These are phyloP conservation scores for Clivina fossor DNA, from an alignment of 2,888 invertebrate genomes.

Conservation along the genomic window DNA sequence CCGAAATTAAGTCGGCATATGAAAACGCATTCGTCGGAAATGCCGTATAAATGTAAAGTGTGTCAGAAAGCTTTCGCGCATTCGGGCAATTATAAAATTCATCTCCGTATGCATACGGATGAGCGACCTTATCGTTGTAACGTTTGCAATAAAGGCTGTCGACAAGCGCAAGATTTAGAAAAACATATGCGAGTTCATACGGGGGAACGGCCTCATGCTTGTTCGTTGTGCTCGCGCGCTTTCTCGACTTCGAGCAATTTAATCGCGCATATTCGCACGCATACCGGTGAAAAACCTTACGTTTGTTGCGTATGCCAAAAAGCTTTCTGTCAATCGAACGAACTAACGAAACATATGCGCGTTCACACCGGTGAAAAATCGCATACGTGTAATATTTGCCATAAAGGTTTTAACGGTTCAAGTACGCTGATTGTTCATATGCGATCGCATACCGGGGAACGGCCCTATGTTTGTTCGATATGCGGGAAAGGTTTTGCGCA, in stretches of 20 bases:
- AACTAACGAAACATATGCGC: not conserved
- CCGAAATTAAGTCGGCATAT: conserved; percentile 52
- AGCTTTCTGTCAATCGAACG: not conserved
- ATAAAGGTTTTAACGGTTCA: conserved; percentile 54
- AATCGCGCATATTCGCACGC: conserved; percentile 1
- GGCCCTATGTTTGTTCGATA: conserved; percentile 49
- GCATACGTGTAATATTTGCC: conserved; percentile 54
- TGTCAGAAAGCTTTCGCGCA: conserved; percentile 54
- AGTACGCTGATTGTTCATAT: conserved; percentile 54
- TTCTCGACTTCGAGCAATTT: conserved; percentile 26
- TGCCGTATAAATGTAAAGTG: conserved; percentile 53
- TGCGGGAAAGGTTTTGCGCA: conserved; percentile 52
- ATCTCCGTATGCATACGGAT: conserved; percentile 24
- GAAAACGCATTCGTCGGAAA: conserved; percentile 53
- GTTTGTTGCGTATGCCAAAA: not conserved
- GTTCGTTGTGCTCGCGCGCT: conserved; percentile 31
- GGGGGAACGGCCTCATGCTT: conserved; percentile 34
- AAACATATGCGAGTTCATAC: conserved; percentile 37
- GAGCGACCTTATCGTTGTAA: conserved; percentile 33
- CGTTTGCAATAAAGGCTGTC: conserved; percentile 35
- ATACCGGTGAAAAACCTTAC: conserved; percentile 5
- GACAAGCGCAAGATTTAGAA: conserved; percentile 27
- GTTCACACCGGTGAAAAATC: not conserved
- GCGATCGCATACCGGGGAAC: conserved; percentile 53
- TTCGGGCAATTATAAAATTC: conserved; percentile 52